Conservation (phyloP, 2,888 invertebrate genomes). For the Ochropleura plecta region DNA sequence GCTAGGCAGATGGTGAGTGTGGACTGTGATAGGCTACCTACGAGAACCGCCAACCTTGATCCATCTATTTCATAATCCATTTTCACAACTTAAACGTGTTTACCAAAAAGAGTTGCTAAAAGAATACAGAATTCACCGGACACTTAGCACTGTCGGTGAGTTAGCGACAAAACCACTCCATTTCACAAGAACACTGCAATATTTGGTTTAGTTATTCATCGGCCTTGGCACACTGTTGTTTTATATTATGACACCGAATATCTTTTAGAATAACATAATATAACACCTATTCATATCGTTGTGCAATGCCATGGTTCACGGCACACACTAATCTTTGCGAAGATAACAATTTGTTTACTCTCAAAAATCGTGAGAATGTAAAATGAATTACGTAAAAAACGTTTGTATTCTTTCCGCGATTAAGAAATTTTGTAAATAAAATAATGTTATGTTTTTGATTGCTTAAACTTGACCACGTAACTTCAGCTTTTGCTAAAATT, state of each 20-base stretch:
- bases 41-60: neutral
- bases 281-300: constrained; percentile 59
- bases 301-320: constrained; percentile 51
- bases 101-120: neutral
- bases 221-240: constrained; percentile 71
- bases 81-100: neutral
- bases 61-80: neutral
- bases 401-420: constrained; percentile 42
- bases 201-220: constrained; percentile 58
- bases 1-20: too few species aligned
- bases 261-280: constrained; percentile 54
- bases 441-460: constrained; percentile 36
- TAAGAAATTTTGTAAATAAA: constrained; percentile 48
- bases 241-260: constrained; percentile 53
- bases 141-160: constrained; percentile 27
- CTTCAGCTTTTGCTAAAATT: constrained; percentile 26
- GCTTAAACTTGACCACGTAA: constrained; percentile 40
- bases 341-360: constrained; percentile 47
- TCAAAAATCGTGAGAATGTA: constrained; percentile 44
- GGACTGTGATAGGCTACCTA: neutral
- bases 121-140: constrained; percentile 2
- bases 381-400: constrained; percentile 50
- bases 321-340: constrained; percentile 32
- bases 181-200: constrained; percentile 52
- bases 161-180: constrained; percentile 15